Evolutionary conservation across 2,888 invertebrate genomes (phyloP).

Genomic region (Ernsta delagoae): DNA sequence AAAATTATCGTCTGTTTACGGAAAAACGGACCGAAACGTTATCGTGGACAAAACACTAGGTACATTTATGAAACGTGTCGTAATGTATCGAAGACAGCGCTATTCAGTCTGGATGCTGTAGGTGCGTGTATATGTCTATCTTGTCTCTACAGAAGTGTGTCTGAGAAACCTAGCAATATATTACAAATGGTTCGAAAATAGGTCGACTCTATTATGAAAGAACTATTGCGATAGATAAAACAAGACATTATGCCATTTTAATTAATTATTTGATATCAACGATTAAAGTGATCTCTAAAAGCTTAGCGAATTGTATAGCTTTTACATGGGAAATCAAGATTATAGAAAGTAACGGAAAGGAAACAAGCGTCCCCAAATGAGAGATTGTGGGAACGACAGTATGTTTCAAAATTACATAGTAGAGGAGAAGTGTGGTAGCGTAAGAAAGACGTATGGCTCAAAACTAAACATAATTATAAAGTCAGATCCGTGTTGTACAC

Average conservation of each 20-base stretch:
- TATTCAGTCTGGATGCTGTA: too few relatives aligned
- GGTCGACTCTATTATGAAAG: constrained; percentile 56
- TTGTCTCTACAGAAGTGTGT: constrained; percentile 53
- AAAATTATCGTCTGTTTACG: too few relatives aligned
- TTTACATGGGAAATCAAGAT: constrained; percentile 48
- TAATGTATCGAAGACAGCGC: too few relatives aligned
- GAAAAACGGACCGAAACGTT: too few relatives aligned
- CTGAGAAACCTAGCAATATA: constrained; percentile 49
- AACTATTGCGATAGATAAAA: constrained; percentile 63
- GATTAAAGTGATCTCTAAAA: constrained; percentile 55
- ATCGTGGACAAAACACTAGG: too few relatives aligned
- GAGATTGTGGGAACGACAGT: constrained; percentile 42
- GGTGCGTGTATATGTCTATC: constrained; percentile 62
- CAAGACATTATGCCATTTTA: too few relatives aligned
- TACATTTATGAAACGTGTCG: too few relatives aligned
- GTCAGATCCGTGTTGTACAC: constrained; percentile 63
- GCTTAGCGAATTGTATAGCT: constrained; percentile 59
- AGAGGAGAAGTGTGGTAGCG: constrained; percentile 8
- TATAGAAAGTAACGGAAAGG: constrained; percentile 42
- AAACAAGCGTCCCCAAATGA: constrained; percentile 42
- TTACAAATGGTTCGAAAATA: constrained; percentile 52
- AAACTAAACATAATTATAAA: constrained; percentile 56
- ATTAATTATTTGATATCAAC: constrained; percentile 49
- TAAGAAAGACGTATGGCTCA: constrained; percentile 46
- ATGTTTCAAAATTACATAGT: constrained; percentile 37